Conservation (phyloP, 1,140 invertebrate species). For the Octopus bimaculoides region DNA sequence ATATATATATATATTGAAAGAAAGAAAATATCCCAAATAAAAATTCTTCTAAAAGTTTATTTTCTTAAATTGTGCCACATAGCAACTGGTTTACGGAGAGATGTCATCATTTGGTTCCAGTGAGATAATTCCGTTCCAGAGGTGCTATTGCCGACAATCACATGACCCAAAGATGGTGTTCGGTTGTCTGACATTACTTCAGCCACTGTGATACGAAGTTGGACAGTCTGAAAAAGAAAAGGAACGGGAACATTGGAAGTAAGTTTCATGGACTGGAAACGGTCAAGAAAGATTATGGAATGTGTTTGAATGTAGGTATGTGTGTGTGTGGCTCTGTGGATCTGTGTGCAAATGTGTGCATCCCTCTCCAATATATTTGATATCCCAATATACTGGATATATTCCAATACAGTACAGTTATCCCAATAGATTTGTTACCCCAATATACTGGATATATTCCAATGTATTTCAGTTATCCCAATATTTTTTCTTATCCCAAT, state of each 20-base stretch:
- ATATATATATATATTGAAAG: neutral
- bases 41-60: slow-evolving; percentile 21
- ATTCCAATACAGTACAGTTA: no score
- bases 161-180: slow-evolving; percentile 82
- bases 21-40: neutral
- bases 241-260: neutral
- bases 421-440: no score
- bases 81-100: slow-evolving; percentile 79
- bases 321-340: no score
- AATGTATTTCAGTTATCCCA: no score
- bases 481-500: no score
- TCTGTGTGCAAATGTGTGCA: no score
- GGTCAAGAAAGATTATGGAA: no score
- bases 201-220: slow-evolving; percentile 73
- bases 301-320: no score
- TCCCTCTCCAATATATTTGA: no score
- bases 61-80: slow-evolving; percentile 76
- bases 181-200: slow-evolving; percentile 84
- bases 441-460: no score
- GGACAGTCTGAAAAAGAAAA: slow-evolving; percentile 43
- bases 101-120: slow-evolving; percentile 87
- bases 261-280: no score
- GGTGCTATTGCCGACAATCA: slow-evolving; percentile 75
- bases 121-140: slow-evolving; percentile 82
- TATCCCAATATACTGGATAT: no score